Base-by-base conservation (phyloP, 2,113 vertebrate genomes). In the Triplophysa siluroides region DNA sequence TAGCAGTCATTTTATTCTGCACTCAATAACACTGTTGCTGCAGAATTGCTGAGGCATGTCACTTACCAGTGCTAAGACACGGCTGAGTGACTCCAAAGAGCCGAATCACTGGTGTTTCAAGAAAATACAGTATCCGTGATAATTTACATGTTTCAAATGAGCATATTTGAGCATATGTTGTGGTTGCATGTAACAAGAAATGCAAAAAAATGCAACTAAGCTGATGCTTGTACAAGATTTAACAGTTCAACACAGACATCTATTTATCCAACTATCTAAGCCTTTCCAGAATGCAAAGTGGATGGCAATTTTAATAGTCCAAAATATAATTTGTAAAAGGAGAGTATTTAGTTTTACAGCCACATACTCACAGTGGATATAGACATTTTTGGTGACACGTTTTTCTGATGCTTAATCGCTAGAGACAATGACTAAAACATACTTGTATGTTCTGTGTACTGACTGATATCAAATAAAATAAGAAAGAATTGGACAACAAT, bases 21-120 rank as follows among this genome's bases (percentile, higher is more conserved):
- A 47, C 41, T 63, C 11, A 50, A 50, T 76, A 63, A 47, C 41
- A 47, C 10, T 26, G 54, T 47, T 52, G 13, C 50, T 52, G 43
- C 21, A 76, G 60, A 63, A 23, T 23, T 76, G 72, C 21, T 6
- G 41, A 26, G 72, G 41, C 72, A 47, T 75, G 72, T 47, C 58
- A 63, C 58, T 75, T 63, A 26, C 33, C 38, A 62, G 41, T 62
- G 72, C 21, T 75, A 47, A 63, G 60, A 63, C 41, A 63, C 0
- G 16, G 23, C 23, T 47, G 73, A 63, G 47, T 47, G 43, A 47
- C 60, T 76, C 73, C 23, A 29, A 76, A 76, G 23, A 47, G 41
- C 41, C 26, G 43, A 61, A 74, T 18, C 38, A 24, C 56, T 18
- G 13, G 5, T 61, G 58, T 45, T 61, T 63, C 0, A 75, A 43